Evolutionary conservation across 1,140 invertebrate species (phyloP).

Genomic region (Archegozetes longisetosus): DNA sequence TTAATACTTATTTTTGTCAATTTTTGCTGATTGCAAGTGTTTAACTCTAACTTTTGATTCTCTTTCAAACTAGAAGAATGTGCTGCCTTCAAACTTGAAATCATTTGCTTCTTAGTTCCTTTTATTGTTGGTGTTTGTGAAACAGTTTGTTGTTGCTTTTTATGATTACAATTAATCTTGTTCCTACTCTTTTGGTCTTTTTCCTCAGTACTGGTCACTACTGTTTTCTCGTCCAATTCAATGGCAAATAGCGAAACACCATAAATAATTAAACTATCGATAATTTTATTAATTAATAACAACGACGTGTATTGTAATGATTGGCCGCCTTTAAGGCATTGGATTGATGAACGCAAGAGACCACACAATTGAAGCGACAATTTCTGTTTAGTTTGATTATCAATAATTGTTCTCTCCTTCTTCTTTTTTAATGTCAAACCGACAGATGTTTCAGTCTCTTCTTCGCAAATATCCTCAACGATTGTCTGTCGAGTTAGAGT

Average conservation of each 20-base stretch:
- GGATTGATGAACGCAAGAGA: slow-evolving; percentile 35
- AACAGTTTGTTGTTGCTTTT: no score
- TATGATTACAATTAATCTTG: no score
- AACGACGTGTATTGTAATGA: slow-evolving; percentile 42
- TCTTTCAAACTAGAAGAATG: not conserved
- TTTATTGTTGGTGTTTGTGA: no score
- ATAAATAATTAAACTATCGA: slow-evolving; percentile 35
- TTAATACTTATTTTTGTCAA: no score
- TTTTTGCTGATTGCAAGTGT: not conserved
- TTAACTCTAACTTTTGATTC: not conserved
- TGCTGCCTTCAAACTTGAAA: not conserved
- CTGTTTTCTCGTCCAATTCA: not conserved
- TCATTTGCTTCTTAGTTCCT: not conserved
- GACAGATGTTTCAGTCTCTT: not conserved
- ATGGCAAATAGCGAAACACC: slow-evolving; percentile 2
- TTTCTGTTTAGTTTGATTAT: slow-evolving; percentile 5
- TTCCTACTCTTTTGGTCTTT: slow-evolving; percentile 3
- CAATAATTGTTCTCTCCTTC: not conserved
- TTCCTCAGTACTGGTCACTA: not conserved
- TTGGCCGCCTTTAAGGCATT: slow-evolving; percentile 38
- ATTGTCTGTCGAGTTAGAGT: not conserved
- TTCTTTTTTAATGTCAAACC: not conserved
- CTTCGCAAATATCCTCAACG: not conserved
- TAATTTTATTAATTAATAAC: slow-evolving; percentile 41
- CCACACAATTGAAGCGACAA: slow-evolving; percentile 25